phyloP scores from a whole-genome alignment of 2,113 vertebrate genomes.

The Salvelinus alpinus region DNA sequence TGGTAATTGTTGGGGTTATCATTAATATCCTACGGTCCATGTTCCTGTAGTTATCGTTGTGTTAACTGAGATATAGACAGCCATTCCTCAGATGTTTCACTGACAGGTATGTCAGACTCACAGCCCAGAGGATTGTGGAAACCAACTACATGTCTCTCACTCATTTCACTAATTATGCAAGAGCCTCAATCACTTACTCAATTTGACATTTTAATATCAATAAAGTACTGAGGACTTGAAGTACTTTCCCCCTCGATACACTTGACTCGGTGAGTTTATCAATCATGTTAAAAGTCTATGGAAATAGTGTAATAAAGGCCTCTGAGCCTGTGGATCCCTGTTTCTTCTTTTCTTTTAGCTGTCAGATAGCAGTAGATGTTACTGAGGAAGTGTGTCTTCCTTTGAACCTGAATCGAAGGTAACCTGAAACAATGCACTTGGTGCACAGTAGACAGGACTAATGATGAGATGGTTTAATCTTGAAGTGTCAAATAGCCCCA shows the following conservation, averaged over 20 bases:
- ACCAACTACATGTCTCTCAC: conserved; percentile 25
- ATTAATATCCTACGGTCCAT: not conserved
- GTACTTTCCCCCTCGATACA: not conserved
- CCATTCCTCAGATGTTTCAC: conserved; percentile 30
- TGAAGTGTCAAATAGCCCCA: not conserved
- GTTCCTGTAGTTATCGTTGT: not conserved
- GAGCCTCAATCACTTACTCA: conserved; percentile 34
- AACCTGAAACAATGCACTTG: not conserved
- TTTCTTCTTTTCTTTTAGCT: not conserved
- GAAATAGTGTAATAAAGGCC: not conserved
- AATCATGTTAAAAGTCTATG: not conserved
- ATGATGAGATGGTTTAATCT: not conserved
- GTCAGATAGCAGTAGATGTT: not conserved
- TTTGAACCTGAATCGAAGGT: not conserved
- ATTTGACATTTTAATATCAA: conserved; percentile 32
- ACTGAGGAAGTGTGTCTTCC: not conserved
- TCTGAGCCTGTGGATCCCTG: not conserved
- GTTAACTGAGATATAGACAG: conserved; percentile 1
- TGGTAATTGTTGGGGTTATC: not conserved
- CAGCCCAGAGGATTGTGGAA: conserved; percentile 4
- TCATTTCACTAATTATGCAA: conserved; percentile 19
- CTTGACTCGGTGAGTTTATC: conserved; percentile 1
- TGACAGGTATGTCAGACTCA: conserved; percentile 28
- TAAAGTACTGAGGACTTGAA: not conserved
- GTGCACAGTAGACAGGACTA: not conserved